Evolutionary conservation across 2,888 invertebrate genomes (phyloP), one percentile per base, ranked within the genome.

Genomic region (Hipparchia semele): DNA sequence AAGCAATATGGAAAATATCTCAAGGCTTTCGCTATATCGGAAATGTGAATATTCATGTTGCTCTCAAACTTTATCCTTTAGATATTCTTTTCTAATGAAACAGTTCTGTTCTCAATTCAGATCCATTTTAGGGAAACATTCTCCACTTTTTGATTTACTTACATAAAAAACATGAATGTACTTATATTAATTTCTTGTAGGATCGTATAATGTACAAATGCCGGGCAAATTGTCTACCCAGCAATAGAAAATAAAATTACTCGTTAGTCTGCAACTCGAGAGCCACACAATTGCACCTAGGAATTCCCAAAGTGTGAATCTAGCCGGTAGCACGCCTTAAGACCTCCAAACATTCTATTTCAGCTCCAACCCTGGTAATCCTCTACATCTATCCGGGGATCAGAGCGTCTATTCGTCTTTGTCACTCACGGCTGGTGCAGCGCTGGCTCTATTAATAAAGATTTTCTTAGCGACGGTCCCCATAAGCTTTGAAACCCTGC

Each of bases 371-470:
- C 71, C 72, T 77, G 64, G 75, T 79, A 82, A 81, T 82, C 81
- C 79, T 76, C 73, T 74, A 77, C 80, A 81, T 80, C 81, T 77
- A 80, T 80, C 78, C 77, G 65, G 72, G 81, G 81, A 81, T 82
- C 80, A 81, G 73, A 74, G 76, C 78, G 76, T 79, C 80, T 81
- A 83, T 88, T 82, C 81, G 82, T 85, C 87, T 83, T 82, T 83
- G 86, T 88, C 88, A 80, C 83, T 81, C 84, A 82, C 79, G 79
- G 79, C 78, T 77, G 75, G 76, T 73, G 78, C 81, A 75, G 69
- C 73, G 79, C 80, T 81, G 78, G 81, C 82, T 83, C 91, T 91
- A 92, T 92, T 92, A 90, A 91, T 91, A 92, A 90, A 86, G 92
- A 88, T 92, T 90, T 90, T 83, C 88, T 86, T 83, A 84, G 84